Evolutionary conservation across 1,140 invertebrate species (phyloP).

Genomic region (Pseudomyrmex dendroicus): DNA sequence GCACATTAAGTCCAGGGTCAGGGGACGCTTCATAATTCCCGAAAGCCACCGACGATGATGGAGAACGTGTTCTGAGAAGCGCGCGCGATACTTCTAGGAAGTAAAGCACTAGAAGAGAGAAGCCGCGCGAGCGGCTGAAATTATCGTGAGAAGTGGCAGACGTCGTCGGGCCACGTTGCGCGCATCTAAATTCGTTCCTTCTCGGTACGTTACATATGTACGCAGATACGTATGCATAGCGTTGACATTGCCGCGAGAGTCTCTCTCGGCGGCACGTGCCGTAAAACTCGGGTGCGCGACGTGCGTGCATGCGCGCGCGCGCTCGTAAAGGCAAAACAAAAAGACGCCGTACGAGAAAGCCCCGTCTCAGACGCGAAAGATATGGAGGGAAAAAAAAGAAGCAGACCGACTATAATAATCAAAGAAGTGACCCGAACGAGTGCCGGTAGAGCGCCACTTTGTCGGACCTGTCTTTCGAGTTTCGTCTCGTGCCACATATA

Average conservation of each 20-base stretch:
- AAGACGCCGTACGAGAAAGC: constrained; percentile 27
- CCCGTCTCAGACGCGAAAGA: constrained; percentile 4
- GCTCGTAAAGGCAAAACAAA: constrained; percentile 62
- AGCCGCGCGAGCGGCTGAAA: not conserved
- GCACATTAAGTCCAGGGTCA: constrained; percentile 28
- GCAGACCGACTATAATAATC: constrained; percentile 66
- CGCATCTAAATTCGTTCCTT: constrained; percentile 69
- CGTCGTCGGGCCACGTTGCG: constrained; percentile 49
- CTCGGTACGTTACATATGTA: constrained; percentile 21
- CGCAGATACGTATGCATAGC: constrained; percentile 38
- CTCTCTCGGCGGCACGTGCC: constrained; percentile 67
- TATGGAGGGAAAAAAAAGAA: constrained; percentile 17
- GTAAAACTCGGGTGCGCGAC: constrained; percentile 66
- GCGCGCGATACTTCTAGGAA: constrained; percentile 35
- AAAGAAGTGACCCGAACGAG: constrained; percentile 62
- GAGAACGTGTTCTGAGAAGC: constrained; percentile 48
- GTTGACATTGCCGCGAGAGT: constrained; percentile 28
- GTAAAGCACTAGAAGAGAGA: constrained; percentile 55
- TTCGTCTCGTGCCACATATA: constrained; percentile 54
- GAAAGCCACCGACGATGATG: constrained; percentile 14
- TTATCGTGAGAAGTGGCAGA: constrained; percentile 56
- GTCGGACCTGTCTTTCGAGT: constrained; percentile 74
- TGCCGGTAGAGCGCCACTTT: constrained; percentile 64
- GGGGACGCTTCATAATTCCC: constrained; percentile 30
- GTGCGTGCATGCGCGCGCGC: constrained; percentile 57